These are phyloP conservation scores for zebrafish (Danio rerio) DNA, from an alignment of 2,113 vertebrate genomes.

Conservation along the genomic window DNA sequence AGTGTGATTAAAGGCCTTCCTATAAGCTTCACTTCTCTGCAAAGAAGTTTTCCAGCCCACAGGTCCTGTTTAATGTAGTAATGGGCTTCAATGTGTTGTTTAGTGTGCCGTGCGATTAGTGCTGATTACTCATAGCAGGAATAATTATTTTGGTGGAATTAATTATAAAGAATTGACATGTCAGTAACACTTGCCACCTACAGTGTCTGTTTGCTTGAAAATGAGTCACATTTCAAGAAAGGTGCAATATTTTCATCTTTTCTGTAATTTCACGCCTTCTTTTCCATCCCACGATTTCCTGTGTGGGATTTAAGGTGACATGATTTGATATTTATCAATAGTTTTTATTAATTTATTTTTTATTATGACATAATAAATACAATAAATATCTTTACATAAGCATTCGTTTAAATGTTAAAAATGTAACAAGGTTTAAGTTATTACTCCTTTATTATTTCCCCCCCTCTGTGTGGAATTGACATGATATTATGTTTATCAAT, in stretches of 20 bases:
- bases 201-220: constrained; percentile 1
- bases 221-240: constrained; percentile 4
- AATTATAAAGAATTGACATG: not conserved
- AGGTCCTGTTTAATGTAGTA: constrained; percentile 2
- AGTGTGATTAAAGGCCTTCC: too few species aligned
- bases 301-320: not conserved
- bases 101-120: constrained; percentile 4
- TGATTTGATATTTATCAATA: not conserved
- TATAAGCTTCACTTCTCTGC: not conserved
- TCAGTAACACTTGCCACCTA: not conserved
- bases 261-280: not conserved
- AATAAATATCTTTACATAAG: not conserved
- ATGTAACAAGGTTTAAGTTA: too few species aligned
- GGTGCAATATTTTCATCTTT: not conserved
- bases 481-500: not conserved
- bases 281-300: not conserved
- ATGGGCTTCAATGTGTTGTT: not conserved
- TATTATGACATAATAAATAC: not conserved
- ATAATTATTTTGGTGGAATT: constrained; percentile 22
- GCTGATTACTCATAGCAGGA: constrained; percentile 37
- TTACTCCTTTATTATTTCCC: too few species aligned
- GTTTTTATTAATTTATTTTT: not conserved
- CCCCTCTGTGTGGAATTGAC: too few species aligned
- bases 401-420: not conserved
- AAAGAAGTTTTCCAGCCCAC: constrained; percentile 17